Conservation (phyloP, 2,113 vertebrate species). For the Actenoides lindsayi region DNA sequence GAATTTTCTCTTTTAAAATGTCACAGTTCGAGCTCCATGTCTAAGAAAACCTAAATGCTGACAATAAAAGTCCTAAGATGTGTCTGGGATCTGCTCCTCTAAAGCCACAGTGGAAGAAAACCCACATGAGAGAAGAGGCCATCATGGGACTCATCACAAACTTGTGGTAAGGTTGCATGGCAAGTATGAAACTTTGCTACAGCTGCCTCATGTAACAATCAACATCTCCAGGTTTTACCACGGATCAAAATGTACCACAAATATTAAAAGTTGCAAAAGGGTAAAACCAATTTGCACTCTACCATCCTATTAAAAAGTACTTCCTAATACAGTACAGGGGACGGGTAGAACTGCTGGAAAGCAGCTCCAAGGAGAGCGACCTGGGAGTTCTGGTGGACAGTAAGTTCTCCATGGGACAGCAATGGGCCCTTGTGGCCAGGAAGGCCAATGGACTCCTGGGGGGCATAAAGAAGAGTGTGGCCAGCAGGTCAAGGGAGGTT, state of each 20-base stretch:
- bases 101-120: background rate
- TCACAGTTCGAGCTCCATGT: background rate
- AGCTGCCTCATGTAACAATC: background rate
- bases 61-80: background rate
- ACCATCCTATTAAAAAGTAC: background rate
- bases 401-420: too few species aligned
- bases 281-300: background rate
- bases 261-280: background rate
- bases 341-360: too few species aligned
- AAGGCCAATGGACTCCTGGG: too few species aligned
- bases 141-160: background rate
- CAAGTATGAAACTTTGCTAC: background rate
- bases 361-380: too few species aligned
- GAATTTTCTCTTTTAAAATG: background rate
- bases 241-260: background rate
- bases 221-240: background rate
- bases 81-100: background rate
- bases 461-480: too few species aligned
- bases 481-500: too few species aligned
- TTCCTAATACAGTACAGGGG: background rate
- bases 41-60: background rate
- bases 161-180: fast-evolving
- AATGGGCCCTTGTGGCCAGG: too few species aligned
- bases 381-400: too few species aligned
- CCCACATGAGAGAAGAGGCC: background rate